Evolutionary conservation across 1,140 invertebrate species (phyloP), one percentile per base, ranked within the genome.

Genomic region (Apis florea): DNA sequence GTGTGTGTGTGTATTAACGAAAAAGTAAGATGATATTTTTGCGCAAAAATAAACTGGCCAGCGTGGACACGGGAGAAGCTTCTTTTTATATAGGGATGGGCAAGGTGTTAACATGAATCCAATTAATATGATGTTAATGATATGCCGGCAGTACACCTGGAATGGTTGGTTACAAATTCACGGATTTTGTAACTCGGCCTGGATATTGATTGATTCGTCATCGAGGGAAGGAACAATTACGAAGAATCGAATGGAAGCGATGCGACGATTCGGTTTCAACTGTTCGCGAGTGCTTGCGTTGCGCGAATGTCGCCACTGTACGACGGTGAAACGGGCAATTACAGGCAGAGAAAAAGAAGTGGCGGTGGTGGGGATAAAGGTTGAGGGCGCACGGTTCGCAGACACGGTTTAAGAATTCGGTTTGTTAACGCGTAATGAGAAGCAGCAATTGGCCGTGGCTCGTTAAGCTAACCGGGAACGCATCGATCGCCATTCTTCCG

Each of bases 401-500:
- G 19, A 3, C 64, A 58, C 54, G 47, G 31, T 17, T 56, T 40
- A 31, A 59, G 68, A 72, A 83, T 83, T 79, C 53, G 31, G 68
- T 79, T 71, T 66, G 58, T 83, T 79, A 70, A 59, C 69, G 68
- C 75, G 68, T 73, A 72, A 72, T 64, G 75, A 71, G 67, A 67
- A 31, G 40, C 81, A 54, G 40, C 73, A 66, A 82, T 80, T 66
- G 71, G 78, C 72, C 56, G 68, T 31, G 59, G 40, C 54, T 72
- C 67, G 75, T 83, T 83, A 79, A 53, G 54, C 67, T 79, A 54
- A 47, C 47, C 75, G 19, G 2, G 11, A 58, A 79, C 76, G 81
- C 75, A 72, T 83, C 61, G 74, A 61, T 63, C 73, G 47, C 84
- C 58, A 86, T 85, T 47, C 74, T 79, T 82, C 75, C 84, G 84